Percentiles rank a stretch among this genome's conserved stretches.
phyloP scores from a whole-genome alignment of 2,113 vertebrate genomes.

The Ciconia boyciana region DNA sequence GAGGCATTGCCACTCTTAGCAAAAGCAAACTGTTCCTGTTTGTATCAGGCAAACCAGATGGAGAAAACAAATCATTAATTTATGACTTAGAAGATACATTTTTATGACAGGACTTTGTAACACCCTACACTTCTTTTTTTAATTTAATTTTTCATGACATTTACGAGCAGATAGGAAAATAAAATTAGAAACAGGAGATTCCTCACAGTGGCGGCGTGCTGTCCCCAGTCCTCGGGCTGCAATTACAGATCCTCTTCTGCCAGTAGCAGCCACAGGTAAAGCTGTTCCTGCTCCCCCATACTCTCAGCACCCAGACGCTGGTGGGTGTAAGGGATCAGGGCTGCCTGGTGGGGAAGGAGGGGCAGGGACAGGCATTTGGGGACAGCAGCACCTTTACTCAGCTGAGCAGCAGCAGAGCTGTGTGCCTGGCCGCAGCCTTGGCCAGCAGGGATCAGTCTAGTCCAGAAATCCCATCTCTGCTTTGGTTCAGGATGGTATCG shows the following conservation, averaged over 20 bases:
- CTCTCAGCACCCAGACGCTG: neutral
- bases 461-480: neutral
- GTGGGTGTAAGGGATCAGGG: neutral
- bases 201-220: neutral
- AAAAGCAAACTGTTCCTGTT: conserved; percentile 3
- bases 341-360: neutral
- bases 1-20: neutral
- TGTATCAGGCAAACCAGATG: neutral
- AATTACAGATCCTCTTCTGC: neutral
- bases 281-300: neutral
- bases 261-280: neutral
- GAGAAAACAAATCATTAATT: conserved; percentile 38
- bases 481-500: neutral
- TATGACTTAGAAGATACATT: neutral
- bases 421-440: rapidly evolving
- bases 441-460: neutral
- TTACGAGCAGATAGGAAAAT: neutral
- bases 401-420: neutral
- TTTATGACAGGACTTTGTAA: neutral
- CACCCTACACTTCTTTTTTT: neutral
- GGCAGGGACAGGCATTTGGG: neutral
- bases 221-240: neutral
- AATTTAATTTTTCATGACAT: neutral
- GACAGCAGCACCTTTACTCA: neutral
- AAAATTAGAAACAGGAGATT: conserved; percentile 44